A percentile compares a stretch with the other conserved stretches of the same genome.
Conservation (phyloP, 2,888 invertebrate species). For the Polyploca ridens region DNA sequence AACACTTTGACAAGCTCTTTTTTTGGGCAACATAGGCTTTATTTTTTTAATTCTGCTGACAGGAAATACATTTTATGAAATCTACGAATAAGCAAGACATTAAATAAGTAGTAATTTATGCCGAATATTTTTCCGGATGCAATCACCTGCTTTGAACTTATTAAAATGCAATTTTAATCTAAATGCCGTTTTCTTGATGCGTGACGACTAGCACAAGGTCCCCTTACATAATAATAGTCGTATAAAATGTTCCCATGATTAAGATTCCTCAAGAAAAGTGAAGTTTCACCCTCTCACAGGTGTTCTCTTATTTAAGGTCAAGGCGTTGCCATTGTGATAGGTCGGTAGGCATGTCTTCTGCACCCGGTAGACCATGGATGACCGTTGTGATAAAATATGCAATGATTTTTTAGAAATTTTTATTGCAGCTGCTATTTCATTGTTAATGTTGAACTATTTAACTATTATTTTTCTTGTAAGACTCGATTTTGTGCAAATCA, state of each 20-base stretch:
- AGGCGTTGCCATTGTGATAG: conserved; percentile 76
- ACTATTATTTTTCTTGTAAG: background rate
- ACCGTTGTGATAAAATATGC: conserved; percentile 63
- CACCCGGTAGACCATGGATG: conserved; percentile 63
- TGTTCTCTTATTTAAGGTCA: conserved; percentile 77
- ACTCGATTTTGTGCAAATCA: no score
- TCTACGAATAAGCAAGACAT: no score
- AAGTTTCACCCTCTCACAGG: conserved; percentile 67
- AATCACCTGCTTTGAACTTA: background rate
- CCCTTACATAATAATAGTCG: conserved; percentile 30
- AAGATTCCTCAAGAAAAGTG: conserved; percentile 68
- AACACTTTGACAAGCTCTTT: no score
- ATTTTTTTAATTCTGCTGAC: no score
- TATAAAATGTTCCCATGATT: conserved; percentile 74
- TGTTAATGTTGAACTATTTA: background rate
- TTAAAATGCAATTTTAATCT: background rate
- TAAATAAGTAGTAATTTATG: no score
- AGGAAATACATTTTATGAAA: no score
- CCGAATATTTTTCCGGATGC: no score
- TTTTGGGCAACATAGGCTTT: no score
- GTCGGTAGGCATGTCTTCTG: conserved; percentile 64
- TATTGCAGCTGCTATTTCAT: conserved; percentile 1
- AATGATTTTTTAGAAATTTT: conserved; percentile 26
- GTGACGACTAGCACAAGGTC: conserved; percentile 27
- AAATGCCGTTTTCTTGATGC: background rate